Evolutionary conservation across 2,888 invertebrate genomes (phyloP), one percentile per base, ranked within the genome.

Genomic region (Xylota segnis): DNA sequence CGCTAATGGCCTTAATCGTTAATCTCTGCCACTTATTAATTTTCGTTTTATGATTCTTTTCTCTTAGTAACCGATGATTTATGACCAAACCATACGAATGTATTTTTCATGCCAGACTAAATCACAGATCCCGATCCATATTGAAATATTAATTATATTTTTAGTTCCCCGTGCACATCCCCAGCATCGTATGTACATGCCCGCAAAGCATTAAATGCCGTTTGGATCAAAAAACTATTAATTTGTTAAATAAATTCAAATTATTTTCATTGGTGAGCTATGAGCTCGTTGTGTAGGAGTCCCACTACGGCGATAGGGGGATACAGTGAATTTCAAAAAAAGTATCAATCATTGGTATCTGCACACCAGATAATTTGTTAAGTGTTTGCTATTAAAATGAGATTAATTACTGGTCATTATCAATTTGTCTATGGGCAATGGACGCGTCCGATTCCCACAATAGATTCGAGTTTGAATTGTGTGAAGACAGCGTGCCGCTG

Each of bases 1-100:
- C 63, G 54, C 86, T 86, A 86, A 86, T 86, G 86, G 82, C 76
- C 68, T 86, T 82, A 86, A 86, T 86, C 86, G 86, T 86, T 86
- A 82, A 86, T 86, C 86, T 82, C 86, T 86, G 86, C 86, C 86
- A 82, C 82, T 82, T 86, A 86, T 86, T 86, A 86, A 86, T 86
- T 86, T 82, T 77, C 76, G 71, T 86, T 86, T 86, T 86, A 86
- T 86, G 76, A 77, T 86, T 86, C 86, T 71, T 77, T 82, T 76
- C 82, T 82, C 82, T 72, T 72, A 61, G 75, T 45, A 68, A 66
- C 43, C 56, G 66, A 86, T 86, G 86, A 86, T 86, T 86, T 86
- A 86, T 86, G 86, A 82, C 63, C 81, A 52, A 65, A 7, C 6
- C 34, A 79, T 79, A 14, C 65, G 66, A 82, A 72, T 40, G 63